Percentiles rank a stretch among this genome's conserved stretches.
Evolutionary conservation across 2,888 invertebrate species (phyloP).

Genomic region (Agrilus mali): DNA sequence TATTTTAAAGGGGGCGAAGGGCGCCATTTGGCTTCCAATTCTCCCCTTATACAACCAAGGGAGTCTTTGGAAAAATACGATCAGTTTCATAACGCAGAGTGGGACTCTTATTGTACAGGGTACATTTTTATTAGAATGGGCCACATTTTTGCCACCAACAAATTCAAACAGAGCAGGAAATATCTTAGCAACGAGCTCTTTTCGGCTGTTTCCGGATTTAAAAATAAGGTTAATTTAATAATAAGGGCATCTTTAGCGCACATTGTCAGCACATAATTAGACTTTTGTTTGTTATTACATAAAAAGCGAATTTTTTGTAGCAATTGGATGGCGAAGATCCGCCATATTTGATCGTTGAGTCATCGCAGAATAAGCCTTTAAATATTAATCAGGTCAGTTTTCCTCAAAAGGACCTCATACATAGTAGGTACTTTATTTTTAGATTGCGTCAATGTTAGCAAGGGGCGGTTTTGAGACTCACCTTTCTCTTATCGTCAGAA

Average conservation of each 20-base stretch:
- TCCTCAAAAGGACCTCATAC: too few species aligned
- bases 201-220: conserved; percentile 34
- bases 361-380: conserved; percentile 21
- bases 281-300: conserved; percentile 5
- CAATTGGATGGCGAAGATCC: conserved; percentile 41
- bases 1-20: conserved; percentile 43
- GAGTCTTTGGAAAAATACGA: conserved; percentile 15
- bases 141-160: conserved; percentile 43
- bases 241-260: conserved; percentile 42
- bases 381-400: conserved; percentile 24
- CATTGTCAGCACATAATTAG: conserved; percentile 38
- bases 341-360: conserved; percentile 37
- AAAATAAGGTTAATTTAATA: conserved; percentile 49
- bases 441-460: too few species aligned
- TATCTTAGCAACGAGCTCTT: conserved; percentile 42
- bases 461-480: too few species aligned
- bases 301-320: conserved; percentile 31
- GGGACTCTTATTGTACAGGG: conserved; percentile 69
- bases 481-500: too few species aligned
- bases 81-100: conserved; percentile 63
- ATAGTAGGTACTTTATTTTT: too few species aligned
- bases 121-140: conserved; percentile 56
- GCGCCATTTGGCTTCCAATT: conserved; percentile 25
- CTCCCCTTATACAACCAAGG: conserved; percentile 29
- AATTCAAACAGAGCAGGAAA: conserved; percentile 32